Evolutionary conservation across 35 echinoderm and acorn worm species (phyloP).

Genomic region (Lytechinus variegatus): DNA sequence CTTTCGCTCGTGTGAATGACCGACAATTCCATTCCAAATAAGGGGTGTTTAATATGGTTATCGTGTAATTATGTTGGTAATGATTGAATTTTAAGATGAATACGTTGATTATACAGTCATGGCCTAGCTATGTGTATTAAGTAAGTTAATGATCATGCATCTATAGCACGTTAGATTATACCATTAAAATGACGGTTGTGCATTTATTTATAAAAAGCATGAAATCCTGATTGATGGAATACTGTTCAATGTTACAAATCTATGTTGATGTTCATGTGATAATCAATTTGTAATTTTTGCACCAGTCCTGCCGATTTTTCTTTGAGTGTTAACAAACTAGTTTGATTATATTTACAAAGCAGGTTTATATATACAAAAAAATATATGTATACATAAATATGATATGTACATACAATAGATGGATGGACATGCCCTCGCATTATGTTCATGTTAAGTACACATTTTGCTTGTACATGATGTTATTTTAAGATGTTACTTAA

Average conservation of each 20-base stretch:
- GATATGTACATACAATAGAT: neutral
- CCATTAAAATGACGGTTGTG: constrained; percentile 18
- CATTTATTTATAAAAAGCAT: neutral
- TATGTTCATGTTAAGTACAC: neutral
- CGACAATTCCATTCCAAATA: neutral
- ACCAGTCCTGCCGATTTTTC: neutral
- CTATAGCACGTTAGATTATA: neutral
- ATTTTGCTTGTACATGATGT: neutral
- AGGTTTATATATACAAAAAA: neutral
- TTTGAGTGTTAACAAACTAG: neutral
- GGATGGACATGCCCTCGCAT: neutral
- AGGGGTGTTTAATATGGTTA: neutral
- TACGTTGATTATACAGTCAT: neutral
- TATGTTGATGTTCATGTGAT: neutral
- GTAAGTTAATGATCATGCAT: neutral
- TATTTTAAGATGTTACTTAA: constrained; percentile 3
- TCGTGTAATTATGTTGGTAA: neutral
- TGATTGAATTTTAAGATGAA: neutral
- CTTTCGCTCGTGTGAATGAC: neutral
- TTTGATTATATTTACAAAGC: neutral
- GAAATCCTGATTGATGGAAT: neutral
- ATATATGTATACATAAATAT: constrained; percentile 2
- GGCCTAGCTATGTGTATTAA: neutral
- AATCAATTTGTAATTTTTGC: neutral
- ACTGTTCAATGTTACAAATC: neutral